A percentile compares a stretch with the other conserved stretches of the same genome.
Evolutionary conservation across 2,113 vertebrate genomes (phyloP).

Genomic region (Jacana jacana): DNA sequence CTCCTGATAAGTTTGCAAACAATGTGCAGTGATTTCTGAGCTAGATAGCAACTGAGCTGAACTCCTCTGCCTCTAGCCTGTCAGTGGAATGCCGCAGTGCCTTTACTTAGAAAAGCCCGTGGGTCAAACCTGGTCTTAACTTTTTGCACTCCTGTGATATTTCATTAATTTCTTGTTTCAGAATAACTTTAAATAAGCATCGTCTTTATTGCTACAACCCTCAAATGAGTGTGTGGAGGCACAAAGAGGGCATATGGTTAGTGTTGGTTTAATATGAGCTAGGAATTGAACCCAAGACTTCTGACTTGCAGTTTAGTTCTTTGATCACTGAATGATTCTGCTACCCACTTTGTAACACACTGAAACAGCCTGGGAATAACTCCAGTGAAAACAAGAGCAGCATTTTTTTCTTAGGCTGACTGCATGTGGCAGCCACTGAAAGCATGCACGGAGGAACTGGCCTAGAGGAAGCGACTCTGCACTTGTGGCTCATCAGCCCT

Average conservation of each 20-base stretch:
- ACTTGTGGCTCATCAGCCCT: neutral
- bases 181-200: neutral
- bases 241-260: neutral
- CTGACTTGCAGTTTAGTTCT: conserved; percentile 15
- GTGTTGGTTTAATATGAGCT: neutral
- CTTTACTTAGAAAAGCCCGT: neutral
- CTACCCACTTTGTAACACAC: neutral
- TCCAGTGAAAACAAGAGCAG: conserved; percentile 12
- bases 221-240: neutral
- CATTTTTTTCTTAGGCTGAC: neutral
- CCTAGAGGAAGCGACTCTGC: neutral
- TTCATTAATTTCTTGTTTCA: neutral
- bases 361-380: neutral
- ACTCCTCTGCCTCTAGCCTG: neutral
- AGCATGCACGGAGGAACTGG: neutral
- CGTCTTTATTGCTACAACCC: neutral
- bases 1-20: conserved; percentile 55
- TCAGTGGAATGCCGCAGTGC: neutral
- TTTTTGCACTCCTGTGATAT: neutral
- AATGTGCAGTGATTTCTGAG: conserved; percentile 32
- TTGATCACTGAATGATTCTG: neutral
- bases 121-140: neutral
- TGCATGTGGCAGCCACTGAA: neutral
- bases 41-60: neutral
- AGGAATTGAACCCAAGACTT: conserved; percentile 22